Conservation (phyloP, 2,113 vertebrate genomes). For the Ptychochromis oligacanthus region DNA sequence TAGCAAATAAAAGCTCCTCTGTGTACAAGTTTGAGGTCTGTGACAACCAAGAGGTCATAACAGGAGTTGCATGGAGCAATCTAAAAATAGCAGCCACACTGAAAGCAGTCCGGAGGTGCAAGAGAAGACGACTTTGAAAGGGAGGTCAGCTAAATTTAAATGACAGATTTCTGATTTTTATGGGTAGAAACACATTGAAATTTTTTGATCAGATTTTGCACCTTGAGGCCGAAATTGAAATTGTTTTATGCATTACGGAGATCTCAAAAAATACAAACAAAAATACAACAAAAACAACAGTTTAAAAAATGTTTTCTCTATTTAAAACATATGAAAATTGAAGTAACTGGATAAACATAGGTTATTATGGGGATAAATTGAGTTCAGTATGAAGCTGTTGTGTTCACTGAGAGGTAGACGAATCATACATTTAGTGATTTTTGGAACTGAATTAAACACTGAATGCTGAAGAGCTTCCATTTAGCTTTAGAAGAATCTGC, state of each 20-base stretch:
- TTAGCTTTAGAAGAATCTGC: background rate
- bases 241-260: background rate
- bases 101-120: background rate
- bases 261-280: background rate
- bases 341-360: fast-evolving
- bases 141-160: background rate
- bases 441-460: background rate
- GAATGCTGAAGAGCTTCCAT: background rate
- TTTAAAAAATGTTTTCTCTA: background rate
- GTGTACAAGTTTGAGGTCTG: too few relatives aligned
- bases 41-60: too few relatives aligned
- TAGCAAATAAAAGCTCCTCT: too few relatives aligned
- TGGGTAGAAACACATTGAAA: background rate
- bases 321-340: background rate
- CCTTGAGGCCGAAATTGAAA: fast-evolving
- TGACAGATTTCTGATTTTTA: background rate
- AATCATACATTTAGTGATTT: background rate
- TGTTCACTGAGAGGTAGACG: background rate
- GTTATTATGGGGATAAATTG: background rate
- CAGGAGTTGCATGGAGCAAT: too few relatives aligned
- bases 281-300: background rate
- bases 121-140: background rate
- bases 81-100: background rate
- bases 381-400: background rate
- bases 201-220: background rate